Evolutionary conservation across 2,113 vertebrate genomes (phyloP), one percentile per base, ranked within the genome.

Genomic region (Oenanthe melanoleuca): DNA sequence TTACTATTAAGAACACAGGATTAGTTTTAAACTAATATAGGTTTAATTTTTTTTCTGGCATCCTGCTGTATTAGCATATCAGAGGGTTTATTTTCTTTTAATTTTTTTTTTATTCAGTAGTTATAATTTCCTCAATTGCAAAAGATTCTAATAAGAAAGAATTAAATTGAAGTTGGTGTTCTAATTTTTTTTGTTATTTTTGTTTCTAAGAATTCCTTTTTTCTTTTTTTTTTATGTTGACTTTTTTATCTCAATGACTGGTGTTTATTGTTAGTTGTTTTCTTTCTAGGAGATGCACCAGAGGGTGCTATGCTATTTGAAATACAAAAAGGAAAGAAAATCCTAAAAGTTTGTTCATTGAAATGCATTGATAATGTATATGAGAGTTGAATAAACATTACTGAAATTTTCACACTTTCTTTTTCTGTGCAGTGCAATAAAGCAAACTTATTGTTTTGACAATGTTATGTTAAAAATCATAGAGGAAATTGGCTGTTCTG

Each of bases 251-350:
- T 3, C 28, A 59, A 31, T 74, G 65, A 44, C 24, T 83, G 16
- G 6, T 86, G 14, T 78, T 92, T 83, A 74, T 86, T 93, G 31
- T 34, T 85, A 56, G 45, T 97, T 97, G 79, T 93, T 96, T 92
- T 80, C 89, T 81, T 85, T 94, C 66, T 78, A 91, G 40, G 53
- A 95, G 75, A 93, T 97, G 95, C 97, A 98, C 96, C 97, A 98
- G 98, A 97, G 97, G 97, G 97, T 97, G 97, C 97, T 98, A 12
- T 98, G 94, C 89, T 97, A 88, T 97, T 97, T 97, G 75, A 84
- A 97, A 84, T 94, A 93, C 28, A 86, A 94, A 88, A 94, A 44
- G 21, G 14, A 80, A 82, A 61, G 37, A 74, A 86, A 90, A 88
- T 74, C 7, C 57, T 69, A 37, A 81, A 71, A 87, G 42, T 26